Base-by-base conservation (phyloP, 2,888 invertebrate genomes). In the Chloroclystis v-ata region DNA sequence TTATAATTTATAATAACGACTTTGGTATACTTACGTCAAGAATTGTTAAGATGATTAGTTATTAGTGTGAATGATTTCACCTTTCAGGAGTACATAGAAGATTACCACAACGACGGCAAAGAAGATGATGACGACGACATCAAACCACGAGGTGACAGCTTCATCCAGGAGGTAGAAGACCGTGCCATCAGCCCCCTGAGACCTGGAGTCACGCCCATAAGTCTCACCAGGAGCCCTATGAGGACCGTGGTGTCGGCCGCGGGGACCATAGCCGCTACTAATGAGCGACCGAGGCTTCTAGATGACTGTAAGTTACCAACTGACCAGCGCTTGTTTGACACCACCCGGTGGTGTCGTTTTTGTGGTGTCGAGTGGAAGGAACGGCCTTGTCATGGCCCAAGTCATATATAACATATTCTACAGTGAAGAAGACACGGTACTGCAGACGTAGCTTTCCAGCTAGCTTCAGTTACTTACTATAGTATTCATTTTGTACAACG, bases 241-340 rank as follows among this genome's bases (percentile, higher is more conserved):
- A 65, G 69, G 30, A 65, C 67, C 0, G 64, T 75, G 6, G 59
- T 77, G 1, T 77, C 78, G 0, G 79, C 80, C 1, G 70, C 71
- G 0, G 80, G 81, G 20, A 72, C 78, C 0, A 73, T 86, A 0
- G 77, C 80, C 0, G 82, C 83, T 0, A 87, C 86, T 2, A 81
- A 82, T 20, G 78, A 77, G 24, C 61, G 85, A 11, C 86, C 86
- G 0, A 73, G 66, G 57, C 77, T 85, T 44, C 51, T 86, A 12
- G 77, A 78, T 33, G 80, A 82, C 35, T 71, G 86, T 86, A 54
- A 75, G 80, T n/a, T n/a, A n/a, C n/a, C n/a, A n/a, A n/a, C n/a
- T n/a, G n/a, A n/a, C n/a, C n/a, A n/a, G n/a, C n/a, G n/a, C n/a
- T n/a, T n/a, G n/a, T n/a, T n/a, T n/a, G n/a, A n/a, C n/a, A n/a